phyloP scores from a whole-genome alignment of 2,113 vertebrate species.

The Syngnathus floridae region DNA sequence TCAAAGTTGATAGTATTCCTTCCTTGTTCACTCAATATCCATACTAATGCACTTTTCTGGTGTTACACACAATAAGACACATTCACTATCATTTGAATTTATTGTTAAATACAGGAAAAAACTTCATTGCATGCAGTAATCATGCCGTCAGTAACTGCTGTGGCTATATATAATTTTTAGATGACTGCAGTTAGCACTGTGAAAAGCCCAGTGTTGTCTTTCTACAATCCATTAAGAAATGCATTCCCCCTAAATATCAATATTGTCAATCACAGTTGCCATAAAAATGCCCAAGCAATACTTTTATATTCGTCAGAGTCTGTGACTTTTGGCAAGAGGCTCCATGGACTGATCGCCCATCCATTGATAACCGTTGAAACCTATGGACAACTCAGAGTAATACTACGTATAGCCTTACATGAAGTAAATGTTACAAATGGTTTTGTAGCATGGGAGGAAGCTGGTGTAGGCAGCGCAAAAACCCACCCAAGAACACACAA shows the following conservation, averaged over 20 bases:
- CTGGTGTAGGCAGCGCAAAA: not conserved
- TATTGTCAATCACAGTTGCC: not conserved
- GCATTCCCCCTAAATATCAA: not conserved
- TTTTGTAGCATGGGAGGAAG: not conserved
- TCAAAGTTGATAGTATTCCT: constrained; percentile 62
- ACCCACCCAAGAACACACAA: not conserved
- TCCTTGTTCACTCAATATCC: constrained; percentile 48
- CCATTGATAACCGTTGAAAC: not conserved
- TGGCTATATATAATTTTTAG: not conserved
- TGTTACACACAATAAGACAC: constrained; percentile 25
- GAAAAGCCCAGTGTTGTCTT: not conserved
- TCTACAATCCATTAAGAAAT: not conserved
- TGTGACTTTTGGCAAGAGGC: not conserved
- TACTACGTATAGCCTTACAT: not conserved
- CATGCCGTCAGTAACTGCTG: not conserved
- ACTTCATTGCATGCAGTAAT: not conserved
- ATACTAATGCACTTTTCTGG: constrained; percentile 53
- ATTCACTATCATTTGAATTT: constrained; percentile 9
- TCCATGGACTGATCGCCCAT: not conserved
- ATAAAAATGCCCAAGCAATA: not conserved
- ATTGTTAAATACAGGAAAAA: constrained; percentile 1
- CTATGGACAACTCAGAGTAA: not conserved
- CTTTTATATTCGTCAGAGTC: not conserved
- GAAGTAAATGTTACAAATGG: not conserved
- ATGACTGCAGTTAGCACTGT: not conserved